Evolutionary conservation across 1,140 invertebrate species (phyloP).

Genomic region (Drosophila nannoptera): DNA sequence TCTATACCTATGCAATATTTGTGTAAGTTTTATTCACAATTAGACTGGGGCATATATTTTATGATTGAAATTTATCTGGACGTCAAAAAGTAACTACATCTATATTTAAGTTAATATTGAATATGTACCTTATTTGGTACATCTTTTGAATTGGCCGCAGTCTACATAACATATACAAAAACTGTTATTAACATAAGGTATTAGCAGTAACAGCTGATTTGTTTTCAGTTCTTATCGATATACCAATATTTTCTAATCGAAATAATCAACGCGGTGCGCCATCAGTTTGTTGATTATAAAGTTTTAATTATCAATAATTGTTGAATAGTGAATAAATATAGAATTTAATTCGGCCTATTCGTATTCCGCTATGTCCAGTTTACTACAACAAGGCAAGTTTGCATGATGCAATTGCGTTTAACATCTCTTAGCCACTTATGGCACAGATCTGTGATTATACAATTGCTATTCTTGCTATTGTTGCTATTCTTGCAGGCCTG

Average conservation of each 20-base stretch:
- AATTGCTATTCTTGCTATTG: constrained; percentile 38
- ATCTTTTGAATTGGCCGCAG: neutral
- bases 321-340: constrained; percentile 10
- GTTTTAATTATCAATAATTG: constrained; percentile 6
- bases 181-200: neutral
- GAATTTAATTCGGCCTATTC: neutral
- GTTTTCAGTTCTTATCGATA: constrained; percentile 6
- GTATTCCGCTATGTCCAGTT: constrained; percentile 21
- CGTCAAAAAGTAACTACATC: too few species aligned
- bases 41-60: neutral
- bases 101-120: too few species aligned
- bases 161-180: neutral
- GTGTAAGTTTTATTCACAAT: constrained; percentile 10
- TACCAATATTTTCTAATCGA: constrained; percentile 8
- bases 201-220: constrained; percentile 1
- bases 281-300: constrained; percentile 4
- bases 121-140: too few species aligned
- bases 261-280: neutral
- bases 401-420: neutral
- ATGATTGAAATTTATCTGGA: too few species aligned
- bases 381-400: constrained; percentile 29
- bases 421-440: neutral
- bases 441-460: constrained; percentile 35
- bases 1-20: constrained; percentile 70
- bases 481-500: constrained; percentile 22